A percentile compares a stretch with the other conserved stretches of the same genome.
These are phyloP conservation scores for Petaurus breviceps DNA, from an alignment of 2,113 vertebrate genomes.

Conservation along the genomic window DNA sequence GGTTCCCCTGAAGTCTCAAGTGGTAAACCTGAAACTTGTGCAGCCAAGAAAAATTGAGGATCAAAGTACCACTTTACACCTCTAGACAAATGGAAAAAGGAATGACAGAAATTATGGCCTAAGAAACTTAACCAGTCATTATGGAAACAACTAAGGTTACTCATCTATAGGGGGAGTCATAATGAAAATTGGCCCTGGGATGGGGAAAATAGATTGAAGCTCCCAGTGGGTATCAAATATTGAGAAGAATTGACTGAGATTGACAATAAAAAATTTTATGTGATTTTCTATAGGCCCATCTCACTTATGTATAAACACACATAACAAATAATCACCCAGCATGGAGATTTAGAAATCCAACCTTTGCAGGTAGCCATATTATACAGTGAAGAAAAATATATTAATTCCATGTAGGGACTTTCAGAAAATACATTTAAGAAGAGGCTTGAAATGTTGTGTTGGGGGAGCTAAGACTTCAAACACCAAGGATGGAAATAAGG, in stretches of 20 bases:
- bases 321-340: conserved; percentile 40
- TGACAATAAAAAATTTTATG: conserved; percentile 31
- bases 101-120: conserved; percentile 56
- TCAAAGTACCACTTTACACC: conserved; percentile 49
- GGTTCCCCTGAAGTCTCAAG: conserved; percentile 27
- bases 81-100: conserved; percentile 49
- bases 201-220: conserved; percentile 17
- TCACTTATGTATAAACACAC: not conserved
- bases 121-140: conserved; percentile 66
- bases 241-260: conserved; percentile 33
- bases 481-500: not conserved
- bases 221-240: conserved; percentile 18
- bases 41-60: conserved; percentile 44
- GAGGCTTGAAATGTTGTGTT: conserved; percentile 21
- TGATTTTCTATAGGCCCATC: conserved; percentile 25
- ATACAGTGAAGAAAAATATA: not conserved
- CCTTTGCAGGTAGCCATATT: conserved; percentile 34
- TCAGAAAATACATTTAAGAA: conserved; percentile 37
- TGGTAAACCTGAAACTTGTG: conserved; percentile 47
- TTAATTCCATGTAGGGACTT: conserved; percentile 34
- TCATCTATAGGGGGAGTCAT: conserved; percentile 55
- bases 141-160: conserved; percentile 66
- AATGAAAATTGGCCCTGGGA: conserved; percentile 3
- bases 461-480: not conserved
- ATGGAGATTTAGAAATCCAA: not conserved